Evolutionary conservation across 1,140 invertebrate genomes (phyloP).

Genomic region (Tyrophagus putrescentiae): DNA sequence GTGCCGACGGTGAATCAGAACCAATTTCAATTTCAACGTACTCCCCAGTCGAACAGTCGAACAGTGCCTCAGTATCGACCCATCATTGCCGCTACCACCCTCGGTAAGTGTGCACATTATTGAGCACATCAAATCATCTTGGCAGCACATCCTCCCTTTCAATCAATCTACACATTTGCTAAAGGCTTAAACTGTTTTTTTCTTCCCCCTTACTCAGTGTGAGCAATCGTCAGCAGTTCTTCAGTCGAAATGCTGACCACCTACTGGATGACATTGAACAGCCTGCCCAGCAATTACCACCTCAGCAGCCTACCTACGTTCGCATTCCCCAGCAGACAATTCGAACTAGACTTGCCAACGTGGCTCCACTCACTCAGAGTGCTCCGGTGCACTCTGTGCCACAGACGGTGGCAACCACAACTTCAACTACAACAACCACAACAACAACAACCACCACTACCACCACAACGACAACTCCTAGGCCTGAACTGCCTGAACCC

Average conservation of each 20-base stretch:
- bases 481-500: not conserved
- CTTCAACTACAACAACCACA: not conserved
- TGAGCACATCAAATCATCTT: not conserved
- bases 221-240: slow-evolving; percentile 8
- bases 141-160: too few relatives aligned
- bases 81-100: slow-evolving; percentile 12
- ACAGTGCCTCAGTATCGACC: not conserved
- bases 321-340: not conserved
- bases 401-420: not conserved
- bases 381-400: too few relatives aligned
- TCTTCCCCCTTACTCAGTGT: slow-evolving; percentile 2
- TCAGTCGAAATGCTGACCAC: slow-evolving; percentile 7
- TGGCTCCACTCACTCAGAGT: not conserved
- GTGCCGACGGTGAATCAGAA: not conserved
- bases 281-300: not conserved
- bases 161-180: too few relatives aligned
- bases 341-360: not conserved
- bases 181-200: too few relatives aligned
- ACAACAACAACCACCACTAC: slow-evolving; percentile 14
- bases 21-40: not conserved
- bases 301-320: not conserved
- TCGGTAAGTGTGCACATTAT: not conserved
- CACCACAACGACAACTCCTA: slow-evolving; percentile 24
- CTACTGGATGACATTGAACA: not conserved
- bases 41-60: not conserved